These are phyloP conservation scores for Fabriciana adippe DNA, from an alignment of 2,888 invertebrate species.

Conservation along the genomic window DNA sequence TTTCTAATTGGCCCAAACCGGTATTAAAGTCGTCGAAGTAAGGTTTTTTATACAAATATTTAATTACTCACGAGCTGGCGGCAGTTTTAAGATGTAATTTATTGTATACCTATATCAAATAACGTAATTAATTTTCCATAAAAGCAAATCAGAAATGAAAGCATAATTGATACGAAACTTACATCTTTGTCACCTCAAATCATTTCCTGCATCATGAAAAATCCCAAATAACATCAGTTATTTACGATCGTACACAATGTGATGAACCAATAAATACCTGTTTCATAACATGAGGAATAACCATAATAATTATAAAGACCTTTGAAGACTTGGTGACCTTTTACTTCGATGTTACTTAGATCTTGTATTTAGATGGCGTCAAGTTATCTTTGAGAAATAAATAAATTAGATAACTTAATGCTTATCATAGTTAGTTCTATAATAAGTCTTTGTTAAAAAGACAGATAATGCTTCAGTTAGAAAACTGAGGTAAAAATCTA, in stretches of 20 bases:
- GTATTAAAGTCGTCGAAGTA: neutral
- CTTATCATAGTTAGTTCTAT: neutral
- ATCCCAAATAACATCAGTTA: neutral
- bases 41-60: slow-evolving; percentile 6
- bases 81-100: neutral
- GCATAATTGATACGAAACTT: no score
- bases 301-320: slow-evolving; percentile 8
- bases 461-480: neutral
- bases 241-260: neutral
- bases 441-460: neutral
- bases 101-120: no score
- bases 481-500: neutral
- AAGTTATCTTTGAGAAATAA: slow-evolving; percentile 1
- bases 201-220: neutral
- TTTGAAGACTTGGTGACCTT: slow-evolving; percentile 17
- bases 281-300: slow-evolving; percentile 1
- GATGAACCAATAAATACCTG: neutral
- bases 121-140: no score
- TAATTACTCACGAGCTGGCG: neutral
- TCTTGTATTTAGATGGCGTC: neutral
- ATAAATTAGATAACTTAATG: slow-evolving; percentile 1
- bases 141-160: no score
- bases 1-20: slow-evolving; percentile 10
- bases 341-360: slow-evolving; percentile 3
- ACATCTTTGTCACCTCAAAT: no score